phyloP scores from a whole-genome alignment of 2,113 vertebrate species.

The Aramus guarauna region DNA sequence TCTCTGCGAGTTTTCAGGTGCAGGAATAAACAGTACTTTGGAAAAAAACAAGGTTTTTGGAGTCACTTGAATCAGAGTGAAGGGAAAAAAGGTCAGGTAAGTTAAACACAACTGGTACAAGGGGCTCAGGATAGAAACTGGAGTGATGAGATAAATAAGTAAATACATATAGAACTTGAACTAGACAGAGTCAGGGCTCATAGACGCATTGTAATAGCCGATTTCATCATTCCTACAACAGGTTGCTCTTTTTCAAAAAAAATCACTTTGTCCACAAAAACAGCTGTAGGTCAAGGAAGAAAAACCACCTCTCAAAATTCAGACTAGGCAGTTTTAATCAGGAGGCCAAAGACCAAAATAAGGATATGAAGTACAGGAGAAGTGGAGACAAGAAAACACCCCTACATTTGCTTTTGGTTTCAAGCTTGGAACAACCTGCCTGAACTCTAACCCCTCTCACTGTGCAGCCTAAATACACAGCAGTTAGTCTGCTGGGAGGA shows the following conservation, averaged over 20 bases:
- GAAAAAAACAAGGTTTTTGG: neutral
- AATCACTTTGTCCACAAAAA: neutral
- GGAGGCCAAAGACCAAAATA: neutral
- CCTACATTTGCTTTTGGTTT: neutral
- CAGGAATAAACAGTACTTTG: neutral
- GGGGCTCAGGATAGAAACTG: neutral
- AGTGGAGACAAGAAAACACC: neutral
- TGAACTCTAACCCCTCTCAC: neutral
- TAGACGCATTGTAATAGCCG: neutral
- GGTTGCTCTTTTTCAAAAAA: neutral
- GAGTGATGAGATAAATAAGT: neutral
- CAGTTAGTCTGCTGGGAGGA: neutral
- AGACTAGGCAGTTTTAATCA: neutral
- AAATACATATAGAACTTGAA: neutral
- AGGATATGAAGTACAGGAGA: neutral
- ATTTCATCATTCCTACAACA: neutral
- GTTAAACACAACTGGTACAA: neutral
- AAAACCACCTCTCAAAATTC: neutral
- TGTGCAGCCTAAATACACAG: neutral
- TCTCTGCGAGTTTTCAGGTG: neutral
- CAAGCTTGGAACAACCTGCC: neutral
- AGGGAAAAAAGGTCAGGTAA: neutral
- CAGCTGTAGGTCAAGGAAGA: neutral
- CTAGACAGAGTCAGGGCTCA: neutral
- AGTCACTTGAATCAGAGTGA: neutral